Conservation (phyloP, 2,797 vertebrate species). For the Dallia pectoralis region DNA sequence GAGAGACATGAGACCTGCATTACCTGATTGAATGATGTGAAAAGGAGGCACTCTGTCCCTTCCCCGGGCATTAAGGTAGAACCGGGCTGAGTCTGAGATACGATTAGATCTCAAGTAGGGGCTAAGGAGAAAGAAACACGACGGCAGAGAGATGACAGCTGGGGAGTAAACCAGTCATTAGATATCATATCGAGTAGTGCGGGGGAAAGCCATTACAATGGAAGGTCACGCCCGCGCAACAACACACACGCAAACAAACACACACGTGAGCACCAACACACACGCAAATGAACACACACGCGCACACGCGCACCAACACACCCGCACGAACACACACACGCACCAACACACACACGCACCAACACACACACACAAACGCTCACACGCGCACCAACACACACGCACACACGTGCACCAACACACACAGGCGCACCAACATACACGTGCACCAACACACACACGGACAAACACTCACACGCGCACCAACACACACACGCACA, state of each 20-base stretch:
- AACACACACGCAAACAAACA: neutral
- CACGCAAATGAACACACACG: neutral
- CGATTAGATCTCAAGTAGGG: slow-evolving; percentile 37
- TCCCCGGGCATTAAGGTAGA: slow-evolving; percentile 67
- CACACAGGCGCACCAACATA: neutral
- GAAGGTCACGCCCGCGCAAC: neutral
- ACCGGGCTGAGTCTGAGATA: slow-evolving; percentile 70
- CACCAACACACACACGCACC: neutral
- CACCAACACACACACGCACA: neutral
- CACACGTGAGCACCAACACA: neutral
- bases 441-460: neutral
- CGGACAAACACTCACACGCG: neutral
- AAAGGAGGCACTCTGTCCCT: slow-evolving; percentile 54
- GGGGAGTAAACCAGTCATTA: neutral
- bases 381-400: neutral
- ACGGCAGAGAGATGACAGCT: neutral
- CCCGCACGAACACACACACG: neutral
- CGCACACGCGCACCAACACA: neutral
- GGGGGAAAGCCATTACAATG: slow-evolving; percentile 28
- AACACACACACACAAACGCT: too few species aligned
- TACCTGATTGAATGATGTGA: slow-evolving; percentile 45
- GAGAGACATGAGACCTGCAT: slow-evolving; percentile 58
- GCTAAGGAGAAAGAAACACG: slow-evolving; percentile 53
- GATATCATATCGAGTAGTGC: neutral
- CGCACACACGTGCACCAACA: neutral